phyloP scores from a whole-genome alignment of 2,797 vertebrate species.

The Urosaurus nigricauda region DNA sequence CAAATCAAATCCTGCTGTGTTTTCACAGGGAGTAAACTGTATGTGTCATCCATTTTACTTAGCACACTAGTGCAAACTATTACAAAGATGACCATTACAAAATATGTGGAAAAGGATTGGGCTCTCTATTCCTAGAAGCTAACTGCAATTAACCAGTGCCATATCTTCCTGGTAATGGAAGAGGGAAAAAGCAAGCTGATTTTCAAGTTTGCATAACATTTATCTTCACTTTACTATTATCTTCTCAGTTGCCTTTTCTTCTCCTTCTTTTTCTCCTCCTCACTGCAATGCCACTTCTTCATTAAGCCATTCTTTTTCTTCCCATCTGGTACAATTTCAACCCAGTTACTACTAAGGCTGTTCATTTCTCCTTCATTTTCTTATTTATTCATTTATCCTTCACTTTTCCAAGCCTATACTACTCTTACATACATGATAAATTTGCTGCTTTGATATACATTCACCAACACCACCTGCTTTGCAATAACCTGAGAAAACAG shows the following conservation, averaged over 20 bases:
- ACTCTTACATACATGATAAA: not conserved
- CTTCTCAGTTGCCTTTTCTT: conserved; percentile 28
- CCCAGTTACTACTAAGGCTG: conserved; percentile 18
- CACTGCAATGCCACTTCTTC: not conserved
- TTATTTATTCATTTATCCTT: not conserved
- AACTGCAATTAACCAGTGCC: conserved; percentile 38
- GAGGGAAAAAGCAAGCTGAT: conserved; percentile 34
- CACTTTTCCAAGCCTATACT: not conserved
- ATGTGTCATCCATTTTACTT: not conserved
- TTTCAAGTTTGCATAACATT: conserved; percentile 24
- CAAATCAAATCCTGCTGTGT: not conserved
- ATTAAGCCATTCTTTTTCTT: not conserved
- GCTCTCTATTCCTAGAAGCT: conserved; percentile 40
- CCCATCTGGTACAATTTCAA: not conserved
- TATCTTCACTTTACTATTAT: conserved; percentile 16
- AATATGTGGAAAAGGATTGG: not conserved
- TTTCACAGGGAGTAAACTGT: not conserved
- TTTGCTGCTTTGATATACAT: conserved; percentile 32
- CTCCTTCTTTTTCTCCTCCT: conserved; percentile 12
- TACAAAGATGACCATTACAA: not conserved
- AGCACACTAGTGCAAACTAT: not conserved
- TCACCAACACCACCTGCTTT: conserved; percentile 39
- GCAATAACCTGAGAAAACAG: not conserved
- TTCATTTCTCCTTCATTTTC: not conserved
- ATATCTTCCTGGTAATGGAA: not conserved